Conservation (phyloP, 2,113 vertebrate genomes). For the Centropus bengalensis region DNA sequence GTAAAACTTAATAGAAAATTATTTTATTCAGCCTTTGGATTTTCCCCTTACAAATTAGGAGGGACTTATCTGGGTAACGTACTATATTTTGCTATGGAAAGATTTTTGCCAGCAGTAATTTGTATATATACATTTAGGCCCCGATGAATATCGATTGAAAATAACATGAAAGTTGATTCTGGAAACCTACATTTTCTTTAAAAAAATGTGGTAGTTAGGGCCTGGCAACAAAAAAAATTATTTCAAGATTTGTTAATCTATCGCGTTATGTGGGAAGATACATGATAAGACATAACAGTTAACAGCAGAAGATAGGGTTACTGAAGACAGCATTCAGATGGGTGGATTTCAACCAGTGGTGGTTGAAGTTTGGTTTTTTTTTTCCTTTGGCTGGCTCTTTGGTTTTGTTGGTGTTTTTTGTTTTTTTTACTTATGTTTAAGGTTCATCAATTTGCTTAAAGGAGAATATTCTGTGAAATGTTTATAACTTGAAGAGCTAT, state of each 20-base stretch:
- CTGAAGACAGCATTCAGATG: background rate
- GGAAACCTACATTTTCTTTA: background rate
- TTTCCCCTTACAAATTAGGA: background rate
- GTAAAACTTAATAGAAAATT: background rate
- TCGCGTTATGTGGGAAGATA: background rate
- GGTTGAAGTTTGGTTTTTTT: background rate
- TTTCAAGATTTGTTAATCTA: background rate
- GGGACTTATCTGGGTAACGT: background rate
- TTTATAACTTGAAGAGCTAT: background rate
- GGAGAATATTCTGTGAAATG: background rate
- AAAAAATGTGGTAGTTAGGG: no score
- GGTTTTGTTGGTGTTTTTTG: background rate
- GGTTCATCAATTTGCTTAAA: background rate
- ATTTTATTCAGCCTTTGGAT: background rate
- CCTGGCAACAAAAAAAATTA: background rate
- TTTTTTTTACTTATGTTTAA: background rate
- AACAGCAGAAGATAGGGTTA: background rate
- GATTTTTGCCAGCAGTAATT: background rate
- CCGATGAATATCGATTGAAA: conserved; percentile 3
- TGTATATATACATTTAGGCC: background rate
- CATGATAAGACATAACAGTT: background rate
- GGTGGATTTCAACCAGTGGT: background rate
- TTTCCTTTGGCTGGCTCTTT: background rate
- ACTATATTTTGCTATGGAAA: background rate
- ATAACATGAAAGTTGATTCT: background rate